phyloP scores from a whole-genome alignment of 2,888 invertebrate genomes.

The Selenia dentaria region DNA sequence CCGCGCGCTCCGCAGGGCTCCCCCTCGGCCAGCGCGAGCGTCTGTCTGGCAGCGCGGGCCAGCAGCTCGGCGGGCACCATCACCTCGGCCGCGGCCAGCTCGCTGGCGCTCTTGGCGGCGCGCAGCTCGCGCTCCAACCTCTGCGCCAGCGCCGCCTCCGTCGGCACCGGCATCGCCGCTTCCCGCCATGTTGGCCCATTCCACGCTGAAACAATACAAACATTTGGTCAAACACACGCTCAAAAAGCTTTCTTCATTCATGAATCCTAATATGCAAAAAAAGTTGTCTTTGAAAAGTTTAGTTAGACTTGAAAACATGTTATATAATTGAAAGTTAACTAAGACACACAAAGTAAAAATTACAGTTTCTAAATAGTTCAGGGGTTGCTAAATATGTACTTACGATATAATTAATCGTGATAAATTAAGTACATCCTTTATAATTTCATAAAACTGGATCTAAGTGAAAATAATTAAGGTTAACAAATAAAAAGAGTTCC shows the following conservation, averaged over 20 bases:
- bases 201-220: constrained; percentile 66
- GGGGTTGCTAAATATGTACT: no score
- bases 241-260: no score
- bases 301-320: no score
- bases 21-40: constrained; percentile 92
- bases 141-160: constrained; percentile 88
- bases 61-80: constrained; percentile 93
- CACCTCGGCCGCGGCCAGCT: constrained; percentile 93
- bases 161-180: constrained; percentile 79
- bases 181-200: constrained; percentile 77
- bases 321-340: no score
- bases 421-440: no score
- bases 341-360: no score
- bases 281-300: no score
- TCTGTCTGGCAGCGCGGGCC: constrained; percentile 90
- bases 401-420: no score
- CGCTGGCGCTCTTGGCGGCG: constrained; percentile 90
- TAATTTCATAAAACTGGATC: no score
- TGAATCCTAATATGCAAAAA: no score
- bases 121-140: constrained; percentile 91
- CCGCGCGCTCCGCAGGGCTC: constrained; percentile 96
- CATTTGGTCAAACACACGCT: constrained; percentile 30
- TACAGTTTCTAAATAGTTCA: no score
- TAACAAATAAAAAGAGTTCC: neutral
- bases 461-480: no score